phyloP scores from a whole-genome alignment of 2,797 vertebrate species.

The Danio jaintianensis region DNA sequence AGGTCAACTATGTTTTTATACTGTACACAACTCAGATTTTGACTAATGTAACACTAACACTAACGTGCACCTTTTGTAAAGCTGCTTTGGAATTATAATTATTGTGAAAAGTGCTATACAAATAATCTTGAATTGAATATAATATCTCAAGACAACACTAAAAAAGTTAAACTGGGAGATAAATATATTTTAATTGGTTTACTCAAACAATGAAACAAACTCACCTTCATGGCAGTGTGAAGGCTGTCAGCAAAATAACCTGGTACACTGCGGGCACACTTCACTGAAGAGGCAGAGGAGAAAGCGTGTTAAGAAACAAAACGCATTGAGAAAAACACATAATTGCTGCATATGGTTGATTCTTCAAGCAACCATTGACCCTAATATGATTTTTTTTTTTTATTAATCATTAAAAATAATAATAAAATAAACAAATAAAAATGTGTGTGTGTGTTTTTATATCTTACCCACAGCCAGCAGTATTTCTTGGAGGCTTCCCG shows the following conservation, averaged over 20 bases:
- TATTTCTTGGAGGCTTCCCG: conserved; percentile 83
- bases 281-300: conserved; percentile 76
- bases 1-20: too few species aligned
- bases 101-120: too few species aligned
- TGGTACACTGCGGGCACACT: conserved; percentile 88
- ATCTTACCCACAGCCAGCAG: conserved; percentile 90
- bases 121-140: too few species aligned
- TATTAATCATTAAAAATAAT: too few species aligned
- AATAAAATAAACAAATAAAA: not conserved
- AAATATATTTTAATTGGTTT: not conserved
- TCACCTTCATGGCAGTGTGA: conserved; percentile 89
- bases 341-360: not conserved
- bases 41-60: too few species aligned
- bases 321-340: not conserved
- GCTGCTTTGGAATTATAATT: too few species aligned
- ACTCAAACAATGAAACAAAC: conserved; percentile 12
- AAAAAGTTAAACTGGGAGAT: not conserved
- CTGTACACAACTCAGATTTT: too few species aligned
- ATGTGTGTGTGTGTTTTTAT: not conserved
- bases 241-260: conserved; percentile 92
- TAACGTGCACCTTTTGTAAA: too few species aligned
- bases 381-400: not conserved
- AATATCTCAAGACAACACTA: too few species aligned
- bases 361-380: not conserved
- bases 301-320: not conserved